Base-by-base conservation (phyloP, 1,140 invertebrate genomes). In the Ceratina australensis region DNA sequence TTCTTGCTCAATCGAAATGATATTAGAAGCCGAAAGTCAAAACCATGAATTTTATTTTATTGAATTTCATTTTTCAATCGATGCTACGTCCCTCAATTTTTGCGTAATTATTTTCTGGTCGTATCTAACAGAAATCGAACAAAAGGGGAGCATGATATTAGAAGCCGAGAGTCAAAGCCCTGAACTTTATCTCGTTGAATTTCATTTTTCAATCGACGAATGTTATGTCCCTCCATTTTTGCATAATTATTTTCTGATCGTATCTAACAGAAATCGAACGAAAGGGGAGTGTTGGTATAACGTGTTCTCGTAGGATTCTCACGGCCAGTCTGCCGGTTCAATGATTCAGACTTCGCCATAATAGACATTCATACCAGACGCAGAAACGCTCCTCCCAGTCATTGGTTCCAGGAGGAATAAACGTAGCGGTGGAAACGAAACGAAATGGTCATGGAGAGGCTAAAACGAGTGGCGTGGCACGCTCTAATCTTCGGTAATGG, bases 281-380 rank as follows among this genome's bases (percentile, higher is more conserved):
- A 5, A 28, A n/a, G n/a, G 0, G 42, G 8, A 68, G n/a, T n/a
- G 10, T 16, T 22, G 22, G 3, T 33, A 72, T 52, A 77, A 69
- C 49, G 68, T n/a, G 61, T 52, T 33, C 65, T 56, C 65, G 56
- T 49, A 20, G 57, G 78, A 84, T 84, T 84, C 82, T 84, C 82
- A 84, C 82, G 82, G 78, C 28, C 7, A 5, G 54, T 24, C n/a
- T 18, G n/a, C 63, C 16, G 65, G 81, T 52, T 73, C 66, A 84
- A 47, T 52, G 82, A 85, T 60, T 85, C 61, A 26, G 42, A 50
- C 16, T 26, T 22, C 12, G 57, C 22, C 64, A 75, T 86, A 84
- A 87, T 86, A 84, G 86, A 87, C 63, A 81, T 81, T 87, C 79
- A 73, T 85, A 86, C 79, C 78, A 65, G 68, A 68, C 76, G 15